Conservation (phyloP, 2,113 vertebrate genomes). For the Microcebus tavaratra region DNA sequence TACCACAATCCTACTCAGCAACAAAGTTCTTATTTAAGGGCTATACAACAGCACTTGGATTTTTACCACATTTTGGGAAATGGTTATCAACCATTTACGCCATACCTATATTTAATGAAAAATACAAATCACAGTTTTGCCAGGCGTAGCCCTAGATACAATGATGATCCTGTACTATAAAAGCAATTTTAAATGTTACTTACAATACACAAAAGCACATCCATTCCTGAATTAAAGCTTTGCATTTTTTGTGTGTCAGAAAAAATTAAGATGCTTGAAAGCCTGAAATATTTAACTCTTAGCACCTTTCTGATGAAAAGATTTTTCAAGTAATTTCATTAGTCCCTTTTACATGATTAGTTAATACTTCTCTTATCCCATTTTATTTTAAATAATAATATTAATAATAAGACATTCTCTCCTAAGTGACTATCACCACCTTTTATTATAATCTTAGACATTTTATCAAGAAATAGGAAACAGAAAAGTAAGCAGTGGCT, state of each 20-base stretch:
- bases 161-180: neutral
- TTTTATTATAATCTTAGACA: neutral
- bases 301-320: neutral
- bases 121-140: neutral
- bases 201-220: neutral
- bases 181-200: neutral
- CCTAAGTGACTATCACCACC: neutral
- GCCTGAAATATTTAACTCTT: neutral
- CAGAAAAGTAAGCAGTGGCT: neutral
- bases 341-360: neutral
- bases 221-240: neutral
- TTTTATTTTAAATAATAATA: neutral
- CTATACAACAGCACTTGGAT: fast-evolving
- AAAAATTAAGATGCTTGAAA: slow-evolving; percentile 25
- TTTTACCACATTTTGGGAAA: neutral
- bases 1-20: neutral
- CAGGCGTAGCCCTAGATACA: no score
- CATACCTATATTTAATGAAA: neutral
- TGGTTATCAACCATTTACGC: neutral
- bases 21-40: neutral
- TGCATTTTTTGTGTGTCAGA: neutral
- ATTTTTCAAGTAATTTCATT: neutral
- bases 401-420: neutral
- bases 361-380: neutral
- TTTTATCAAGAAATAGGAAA: neutral